Percentiles rank a stretch among this genome's conserved stretches.
Evolutionary conservation across 2,797 vertebrate genomes (phyloP).

Genomic region (Gymnocypris eckloni): DNA sequence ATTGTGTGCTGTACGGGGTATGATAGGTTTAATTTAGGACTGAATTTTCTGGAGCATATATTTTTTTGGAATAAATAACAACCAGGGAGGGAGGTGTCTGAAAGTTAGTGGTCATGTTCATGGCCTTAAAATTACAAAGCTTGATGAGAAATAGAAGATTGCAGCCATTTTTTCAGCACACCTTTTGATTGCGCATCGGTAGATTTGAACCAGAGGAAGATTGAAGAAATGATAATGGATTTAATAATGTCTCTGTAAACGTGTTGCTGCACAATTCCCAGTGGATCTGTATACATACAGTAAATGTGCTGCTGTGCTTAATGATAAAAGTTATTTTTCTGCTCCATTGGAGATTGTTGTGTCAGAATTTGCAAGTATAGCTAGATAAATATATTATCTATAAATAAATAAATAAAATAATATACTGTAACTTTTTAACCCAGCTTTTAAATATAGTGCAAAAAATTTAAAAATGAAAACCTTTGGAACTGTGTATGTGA

Average conservation of each 20-base stretch:
- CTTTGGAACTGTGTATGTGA: neutral
- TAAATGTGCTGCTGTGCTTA: neutral
- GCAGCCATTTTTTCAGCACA: neutral
- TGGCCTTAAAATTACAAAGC: neutral
- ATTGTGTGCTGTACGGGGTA: neutral
- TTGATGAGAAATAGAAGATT: neutral
- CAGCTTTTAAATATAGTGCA: neutral
- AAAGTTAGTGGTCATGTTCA: neutral
- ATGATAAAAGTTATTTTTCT: neutral
- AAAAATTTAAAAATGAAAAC: neutral
- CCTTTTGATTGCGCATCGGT: neutral
- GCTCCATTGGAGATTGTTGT: neutral
- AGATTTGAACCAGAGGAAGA: neutral
- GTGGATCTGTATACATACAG: neutral
- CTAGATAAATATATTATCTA: neutral
- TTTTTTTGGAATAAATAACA: neutral
- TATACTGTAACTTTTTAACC: neutral
- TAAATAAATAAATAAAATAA: neutral
- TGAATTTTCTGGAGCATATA: neutral
- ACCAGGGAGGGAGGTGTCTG: neutral
- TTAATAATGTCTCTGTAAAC: neutral
- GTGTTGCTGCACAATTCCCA: neutral
- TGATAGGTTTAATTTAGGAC: neutral
- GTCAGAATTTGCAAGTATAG: neutral
- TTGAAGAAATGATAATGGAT: neutral